Conservation (phyloP, 1,140 invertebrate species). For the Macrotrachela quadricornifera region DNA sequence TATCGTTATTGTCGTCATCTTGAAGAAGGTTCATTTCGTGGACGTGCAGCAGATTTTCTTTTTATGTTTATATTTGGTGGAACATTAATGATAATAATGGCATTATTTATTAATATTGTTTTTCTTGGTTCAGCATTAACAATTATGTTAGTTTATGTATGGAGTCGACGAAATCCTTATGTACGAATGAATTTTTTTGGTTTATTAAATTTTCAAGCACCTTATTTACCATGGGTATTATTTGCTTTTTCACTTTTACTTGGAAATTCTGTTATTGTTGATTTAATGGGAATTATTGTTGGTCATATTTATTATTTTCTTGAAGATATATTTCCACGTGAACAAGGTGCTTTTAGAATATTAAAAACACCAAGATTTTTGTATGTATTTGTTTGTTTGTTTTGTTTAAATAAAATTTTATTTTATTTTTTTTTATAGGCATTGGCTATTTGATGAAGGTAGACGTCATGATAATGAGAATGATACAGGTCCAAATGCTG, state of each 20-base stretch:
- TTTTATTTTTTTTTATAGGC: too few relatives aligned
- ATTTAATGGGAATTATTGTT: conserved; percentile 87
- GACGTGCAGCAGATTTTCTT: conserved; percentile 86
- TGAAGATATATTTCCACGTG: conserved; percentile 85
- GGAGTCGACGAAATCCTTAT: conserved; percentile 85
- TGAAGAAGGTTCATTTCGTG: conserved; percentile 89
- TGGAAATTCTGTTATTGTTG: conserved; percentile 84
- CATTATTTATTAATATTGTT: conserved; percentile 83
- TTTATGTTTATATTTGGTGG: conserved; percentile 96
- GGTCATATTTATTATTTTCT: conserved; percentile 98
- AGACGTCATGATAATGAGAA: too few relatives aligned
- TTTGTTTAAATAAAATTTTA: too few relatives aligned
- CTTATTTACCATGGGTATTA: conserved; percentile 91
- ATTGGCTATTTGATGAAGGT: too few relatives aligned
- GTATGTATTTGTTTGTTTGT: conserved; percentile 38
- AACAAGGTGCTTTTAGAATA: conserved; percentile 68
- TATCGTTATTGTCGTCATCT: conserved; percentile 96
- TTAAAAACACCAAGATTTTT: conserved; percentile 75
- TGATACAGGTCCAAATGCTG: too few relatives aligned
- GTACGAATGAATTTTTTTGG: conserved; percentile 95
- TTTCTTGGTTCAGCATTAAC: conserved; percentile 97
- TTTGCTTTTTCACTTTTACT: conserved; percentile 82
- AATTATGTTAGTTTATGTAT: conserved; percentile 97
- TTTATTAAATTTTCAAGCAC: conserved; percentile 86
- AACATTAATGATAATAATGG: conserved; percentile 47